Base-by-base conservation (phyloP, 2,113 vertebrate species). In the Aplodontia rufa region DNA sequence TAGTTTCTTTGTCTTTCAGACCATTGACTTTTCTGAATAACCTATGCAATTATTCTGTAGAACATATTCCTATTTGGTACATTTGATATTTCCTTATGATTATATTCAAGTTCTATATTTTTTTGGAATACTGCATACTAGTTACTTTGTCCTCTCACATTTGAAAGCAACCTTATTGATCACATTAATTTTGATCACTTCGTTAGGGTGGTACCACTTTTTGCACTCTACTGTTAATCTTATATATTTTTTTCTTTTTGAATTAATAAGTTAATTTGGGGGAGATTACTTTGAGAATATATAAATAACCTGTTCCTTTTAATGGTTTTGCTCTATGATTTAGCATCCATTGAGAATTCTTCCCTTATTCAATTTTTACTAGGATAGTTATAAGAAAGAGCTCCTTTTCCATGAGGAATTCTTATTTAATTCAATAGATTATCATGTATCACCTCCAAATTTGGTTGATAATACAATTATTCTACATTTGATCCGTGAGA, bases 391-490 rank as follows among this genome's bases (percentile, higher is more conserved):
- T 64, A 82, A 84, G 42, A 55, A 96, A 93, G 8, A 78, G 5
- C 5, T 68, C 3, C 26, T 78, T 42, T 80, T 30, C 14, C 12
- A 55, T 69, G 6, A 83, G n/a, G 5, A 22, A 89, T 71, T 82
- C 28, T 49, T 92, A 47, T 55, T 79, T 74, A 89, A 64, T 32
- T 80, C 20, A 82, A 5, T 49, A 9, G 6, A 30, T 69, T 47
- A 13, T 26, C 76, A 62, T n/a, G 26, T 60, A 51, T 55, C 28
- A 75, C 3, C 20, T 28, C 26, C 55, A 2, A 78, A 42, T 91
- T 84, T 95, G 76, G 81, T 94, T 91, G 42, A 45, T 85, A 32
- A 84, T 87, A 84, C 86, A 81, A 82, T 96, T 58, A 30, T 47
- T 28, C 19, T 68, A 37, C 1, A 47, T 93, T 88, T 96, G 30